Evolutionary conservation across 2,888 invertebrate species (phyloP).

Genomic region (Pteria penguin): DNA sequence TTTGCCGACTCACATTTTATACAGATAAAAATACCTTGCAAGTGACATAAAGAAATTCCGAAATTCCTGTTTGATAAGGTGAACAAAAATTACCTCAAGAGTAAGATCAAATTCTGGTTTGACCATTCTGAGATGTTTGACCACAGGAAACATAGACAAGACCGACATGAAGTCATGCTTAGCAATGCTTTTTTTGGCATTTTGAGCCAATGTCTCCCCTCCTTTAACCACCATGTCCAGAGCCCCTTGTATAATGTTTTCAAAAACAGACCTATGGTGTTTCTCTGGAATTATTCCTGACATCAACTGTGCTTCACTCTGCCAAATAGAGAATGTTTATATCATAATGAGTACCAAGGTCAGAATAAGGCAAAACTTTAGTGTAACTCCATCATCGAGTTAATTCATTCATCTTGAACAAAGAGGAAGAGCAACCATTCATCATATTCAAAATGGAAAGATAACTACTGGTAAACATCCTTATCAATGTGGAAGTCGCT

Average conservation of each 20-base stretch:
- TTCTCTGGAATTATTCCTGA: conserved; percentile 90
- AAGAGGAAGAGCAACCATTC: too few species aligned
- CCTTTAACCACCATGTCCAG: conserved; percentile 92
- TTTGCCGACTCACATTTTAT: too few species aligned
- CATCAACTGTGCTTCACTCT: conserved; percentile 90
- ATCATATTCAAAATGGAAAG: neutral
- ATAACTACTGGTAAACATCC: neutral
- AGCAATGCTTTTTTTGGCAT: conserved; percentile 88
- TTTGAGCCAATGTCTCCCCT: conserved; percentile 89
- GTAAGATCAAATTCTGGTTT: conserved; percentile 91
- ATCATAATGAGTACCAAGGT: neutral
- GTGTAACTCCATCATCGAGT: too few species aligned
- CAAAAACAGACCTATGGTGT: conserved; percentile 90
- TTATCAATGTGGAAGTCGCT: neutral
- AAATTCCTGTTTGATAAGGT: too few species aligned
- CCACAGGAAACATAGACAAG: conserved; percentile 89
- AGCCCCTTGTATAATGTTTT: conserved; percentile 90
- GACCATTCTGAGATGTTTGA: conserved; percentile 88
- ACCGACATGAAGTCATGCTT: conserved; percentile 90
- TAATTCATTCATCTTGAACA: too few species aligned
- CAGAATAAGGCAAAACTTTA: too few species aligned
- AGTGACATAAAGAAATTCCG: too few species aligned
- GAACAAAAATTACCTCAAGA: conserved; percentile 83
- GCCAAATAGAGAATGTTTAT: conserved; percentile 9
- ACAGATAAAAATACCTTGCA: too few species aligned